Evolutionary conservation across 2,797 vertebrate species (phyloP), one percentile per base, ranked within the genome.

Genomic region (Phylloscopus collybita): DNA sequence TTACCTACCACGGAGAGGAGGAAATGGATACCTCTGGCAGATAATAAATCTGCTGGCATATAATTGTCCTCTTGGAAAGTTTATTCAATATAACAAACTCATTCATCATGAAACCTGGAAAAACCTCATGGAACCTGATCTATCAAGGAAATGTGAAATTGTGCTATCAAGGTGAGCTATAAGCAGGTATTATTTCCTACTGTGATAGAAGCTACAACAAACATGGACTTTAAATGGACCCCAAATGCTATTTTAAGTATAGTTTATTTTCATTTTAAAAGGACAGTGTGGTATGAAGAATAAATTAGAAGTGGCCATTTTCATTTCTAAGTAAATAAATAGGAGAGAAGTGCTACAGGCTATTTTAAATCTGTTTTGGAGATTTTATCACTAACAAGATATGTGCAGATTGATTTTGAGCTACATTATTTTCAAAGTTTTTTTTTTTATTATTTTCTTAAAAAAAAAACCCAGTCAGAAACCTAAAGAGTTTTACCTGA

Each of bases 401-500:
- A 81, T 7, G 9, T 50, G 59, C 26, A 88, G 76, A 34, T 53
- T 70, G 40, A 59, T 86, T 88, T 86, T 49, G 30, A 92, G 16
- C 5, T 70, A 34, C 23, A 66, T 59, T 79, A 29, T 65, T 88
- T 86, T 62, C 18, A 72, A 81, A 79, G 25, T 0, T 5, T 19
- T 44, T 6, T 21, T 53, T 64, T 56, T 29, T 54, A 3, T 54
- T 3, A 3, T 54, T 3, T 4, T 8, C 4, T 29, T n/a, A 4
- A 4, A 54, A 69, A 26, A 26, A 1, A 21, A 1, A 3, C 0
- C 18, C 23, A 84, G 47, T 45, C 30, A 76, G 82, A 60, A 92
- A 79, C 59, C 26, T 66, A 49, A 72, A 93, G 29, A 73, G 73
- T 19, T 81, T 90, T 92, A 95, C 78, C 70, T 88, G 83, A 76